Evolutionary conservation across 35 echinoderm and acorn worm species (phyloP).

Genomic region (Stichopus chloronotus): DNA sequence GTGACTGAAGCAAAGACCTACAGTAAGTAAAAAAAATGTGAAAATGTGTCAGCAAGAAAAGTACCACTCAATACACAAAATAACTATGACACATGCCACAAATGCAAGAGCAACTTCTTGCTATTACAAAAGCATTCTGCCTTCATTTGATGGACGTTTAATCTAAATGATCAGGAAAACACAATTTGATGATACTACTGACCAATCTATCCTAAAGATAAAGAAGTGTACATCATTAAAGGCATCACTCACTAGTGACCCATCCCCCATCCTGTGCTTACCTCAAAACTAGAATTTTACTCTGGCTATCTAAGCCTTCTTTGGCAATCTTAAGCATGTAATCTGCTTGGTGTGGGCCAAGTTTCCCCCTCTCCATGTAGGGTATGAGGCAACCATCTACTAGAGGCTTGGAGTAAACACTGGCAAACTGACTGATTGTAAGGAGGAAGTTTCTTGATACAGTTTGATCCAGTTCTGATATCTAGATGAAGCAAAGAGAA

Average conservation of each 20-base stretch:
- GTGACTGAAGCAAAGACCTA: background rate
- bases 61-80: too few species aligned
- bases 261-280: background rate
- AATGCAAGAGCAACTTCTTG: too few species aligned
- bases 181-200: too few species aligned
- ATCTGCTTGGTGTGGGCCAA: constrained; percentile 24
- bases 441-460: constrained; percentile 15
- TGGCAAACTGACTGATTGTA: constrained; percentile 6
- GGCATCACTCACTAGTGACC: too few species aligned
- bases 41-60: background rate
- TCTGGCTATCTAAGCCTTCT: background rate
- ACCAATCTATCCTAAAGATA: too few species aligned
- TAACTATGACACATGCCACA: too few species aligned
- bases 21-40: background rate
- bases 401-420: constrained; percentile 9
- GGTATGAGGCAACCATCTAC: constrained; percentile 31
- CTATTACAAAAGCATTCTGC: too few species aligned
- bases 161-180: too few species aligned
- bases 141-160: too few species aligned
- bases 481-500: background rate
- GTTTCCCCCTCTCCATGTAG: background rate
- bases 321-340: constrained; percentile 26
- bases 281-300: constrained; percentile 3
- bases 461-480: constrained; percentile 11
- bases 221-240: too few species aligned